Conservation (phyloP, 1,140 invertebrate species). For the Pachyrhynchus sulphureomaculatus region DNA sequence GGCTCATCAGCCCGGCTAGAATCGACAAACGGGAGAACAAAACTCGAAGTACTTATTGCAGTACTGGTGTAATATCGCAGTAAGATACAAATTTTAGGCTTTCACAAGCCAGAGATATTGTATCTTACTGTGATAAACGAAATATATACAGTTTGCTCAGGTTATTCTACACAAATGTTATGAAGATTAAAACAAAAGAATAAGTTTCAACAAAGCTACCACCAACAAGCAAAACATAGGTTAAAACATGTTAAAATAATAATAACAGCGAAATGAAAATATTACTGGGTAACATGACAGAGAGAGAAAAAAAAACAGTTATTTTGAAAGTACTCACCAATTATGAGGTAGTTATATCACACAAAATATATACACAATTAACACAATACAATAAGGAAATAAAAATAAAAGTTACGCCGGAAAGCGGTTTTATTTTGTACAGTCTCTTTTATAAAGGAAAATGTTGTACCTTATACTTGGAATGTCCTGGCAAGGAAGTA, state of each 20-base stretch:
- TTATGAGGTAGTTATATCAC: slow-evolving; percentile 9
- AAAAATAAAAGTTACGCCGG: not conserved
- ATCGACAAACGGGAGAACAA: no score
- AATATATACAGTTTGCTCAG: slow-evolving; percentile 1
- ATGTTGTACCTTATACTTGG: slow-evolving; percentile 15
- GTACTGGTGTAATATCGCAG: no score
- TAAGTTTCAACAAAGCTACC: slow-evolving; percentile 4
- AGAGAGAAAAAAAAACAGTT: no score
- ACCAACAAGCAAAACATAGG: slow-evolving; percentile 10
- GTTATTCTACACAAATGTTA: slow-evolving; percentile 22
- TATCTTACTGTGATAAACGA: no score
- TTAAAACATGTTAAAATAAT: slow-evolving; percentile 8
- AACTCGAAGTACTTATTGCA: no score
- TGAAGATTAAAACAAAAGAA: not conserved
- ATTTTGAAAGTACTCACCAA: slow-evolving; percentile 15
- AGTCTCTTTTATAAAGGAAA: not conserved
- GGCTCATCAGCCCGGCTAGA: no score
- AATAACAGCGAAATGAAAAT: not conserved
- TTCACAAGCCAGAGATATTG: no score
- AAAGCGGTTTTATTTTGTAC: not conserved
- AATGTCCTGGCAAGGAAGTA: slow-evolving; percentile 33
- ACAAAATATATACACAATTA: slow-evolving; percentile 9
- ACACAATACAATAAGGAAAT: not conserved
- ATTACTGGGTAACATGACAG: no score
- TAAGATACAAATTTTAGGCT: no score